These are phyloP conservation scores for Magallana ariakensis DNA, from an alignment of 1,140 invertebrate species.

Conservation along the genomic window DNA sequence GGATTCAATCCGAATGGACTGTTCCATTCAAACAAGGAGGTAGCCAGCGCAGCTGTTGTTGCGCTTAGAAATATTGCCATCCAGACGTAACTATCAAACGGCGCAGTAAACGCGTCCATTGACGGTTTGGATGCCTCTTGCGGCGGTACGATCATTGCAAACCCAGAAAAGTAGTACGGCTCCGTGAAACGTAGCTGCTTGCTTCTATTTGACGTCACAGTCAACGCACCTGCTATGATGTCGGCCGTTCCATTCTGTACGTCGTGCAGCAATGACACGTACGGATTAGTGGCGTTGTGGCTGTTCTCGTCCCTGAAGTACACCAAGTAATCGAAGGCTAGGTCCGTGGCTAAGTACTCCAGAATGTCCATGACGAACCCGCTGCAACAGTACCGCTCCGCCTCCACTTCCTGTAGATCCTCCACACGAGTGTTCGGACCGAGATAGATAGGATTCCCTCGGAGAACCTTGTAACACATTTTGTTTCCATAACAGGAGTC, in stretches of 20 bases:
- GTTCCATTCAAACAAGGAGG: conserved; percentile 95
- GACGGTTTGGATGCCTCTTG: conserved; percentile 86
- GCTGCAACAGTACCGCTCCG: conserved; percentile 89
- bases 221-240: conserved; percentile 92
- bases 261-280: conserved; percentile 93
- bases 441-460: conserved; percentile 75
- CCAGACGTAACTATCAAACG: conserved; percentile 94
- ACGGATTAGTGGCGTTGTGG: conserved; percentile 77
- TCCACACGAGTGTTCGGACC: conserved; percentile 52
- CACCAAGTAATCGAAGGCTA: conserved; percentile 92
- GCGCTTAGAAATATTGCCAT: conserved; percentile 93
- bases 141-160: conserved; percentile 79
- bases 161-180: conserved; percentile 91
- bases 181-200: conserved; percentile 91
- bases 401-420: conserved; percentile 66
- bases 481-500: conserved; percentile 83
- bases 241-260: conserved; percentile 91
- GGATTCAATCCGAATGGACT: conserved; percentile 95
- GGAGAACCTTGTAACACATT: conserved; percentile 85
- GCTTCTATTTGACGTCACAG: conserved; percentile 86
- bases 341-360: conserved; percentile 88
- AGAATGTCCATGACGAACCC: conserved; percentile 93
- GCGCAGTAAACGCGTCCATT: conserved; percentile 91
- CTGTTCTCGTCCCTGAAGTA: conserved; percentile 86
- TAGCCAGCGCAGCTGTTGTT: conserved; percentile 92